Conservation (phyloP, 1,140 invertebrate species). For the Mamestra configurata region DNA sequence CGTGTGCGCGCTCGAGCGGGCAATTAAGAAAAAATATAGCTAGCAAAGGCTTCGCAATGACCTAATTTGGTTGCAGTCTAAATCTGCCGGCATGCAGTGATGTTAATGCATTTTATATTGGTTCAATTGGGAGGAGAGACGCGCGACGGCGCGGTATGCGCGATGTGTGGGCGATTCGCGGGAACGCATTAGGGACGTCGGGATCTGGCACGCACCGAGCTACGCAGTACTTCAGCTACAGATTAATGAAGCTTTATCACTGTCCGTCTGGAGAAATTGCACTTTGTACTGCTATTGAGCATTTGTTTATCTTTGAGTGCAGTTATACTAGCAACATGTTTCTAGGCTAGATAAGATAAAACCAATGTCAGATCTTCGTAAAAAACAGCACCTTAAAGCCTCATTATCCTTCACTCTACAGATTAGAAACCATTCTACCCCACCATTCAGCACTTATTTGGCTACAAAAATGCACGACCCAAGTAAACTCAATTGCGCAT, state of each 20-base stretch:
- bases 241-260: constrained; percentile 54
- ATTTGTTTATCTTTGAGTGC: background rate
- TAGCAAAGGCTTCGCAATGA: constrained; percentile 77
- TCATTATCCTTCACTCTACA: too few species aligned
- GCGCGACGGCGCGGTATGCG: constrained; percentile 85
- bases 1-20: constrained; percentile 41
- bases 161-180: constrained; percentile 84
- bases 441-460: background rate
- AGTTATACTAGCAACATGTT: background rate
- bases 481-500: constrained; percentile 50
- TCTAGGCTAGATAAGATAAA: constrained; percentile 1
- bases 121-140: constrained; percentile 84
- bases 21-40: constrained; percentile 54
- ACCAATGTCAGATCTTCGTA: background rate
- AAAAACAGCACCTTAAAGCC: background rate
- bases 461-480: background rate
- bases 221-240: constrained; percentile 47
- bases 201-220: constrained; percentile 74
- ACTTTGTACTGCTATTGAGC: constrained; percentile 34
- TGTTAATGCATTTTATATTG: constrained; percentile 88
- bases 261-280: constrained; percentile 47
- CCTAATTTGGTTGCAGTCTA: constrained; percentile 76
- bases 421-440: background rate
- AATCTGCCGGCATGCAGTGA: constrained; percentile 79
- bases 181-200: constrained; percentile 80